Evolutionary conservation across 2,797 vertebrate genomes (phyloP), one percentile per base, ranked within the genome.

Genomic region (Melanotaenia parkinsoni): DNA sequence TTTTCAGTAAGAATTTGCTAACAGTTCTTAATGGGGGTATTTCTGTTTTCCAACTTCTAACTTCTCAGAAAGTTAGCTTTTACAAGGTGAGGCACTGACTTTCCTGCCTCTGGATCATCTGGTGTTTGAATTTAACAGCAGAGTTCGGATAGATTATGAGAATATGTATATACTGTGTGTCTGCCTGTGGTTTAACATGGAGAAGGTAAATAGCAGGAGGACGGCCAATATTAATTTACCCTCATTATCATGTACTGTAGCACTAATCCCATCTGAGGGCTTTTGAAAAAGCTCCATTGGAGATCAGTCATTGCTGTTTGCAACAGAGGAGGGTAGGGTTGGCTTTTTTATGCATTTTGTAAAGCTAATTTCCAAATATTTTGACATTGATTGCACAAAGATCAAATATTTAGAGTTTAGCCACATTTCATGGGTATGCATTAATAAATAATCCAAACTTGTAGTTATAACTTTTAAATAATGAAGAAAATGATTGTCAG

Each of bases 221-320:
- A 67, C 40, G 56, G 43, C 50, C 64, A 37, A 56, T 82, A 47
- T 77, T 75, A 64, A 78, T 75, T 59, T 33, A 40, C 18, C 45
- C 5, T 47, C 45, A 47, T 47, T 47, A 47, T 47, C 45, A n/a
- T 47, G 45, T 47, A 45, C 43, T 9, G 5, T n/a, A 47, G 45
- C 45, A n/a, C 45, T 47, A 47, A 20, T 47, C 45, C 6, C 18
- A 24, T 24, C 50, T 53, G 7, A 50, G 50, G 50, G 22, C 50
- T 4, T 53, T 24, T 53, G 28, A 3, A 53, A 24, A 53, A 53
- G 22, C 50, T 53, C 3, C 47, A 22, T 51, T 45, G 14, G 38
- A 40, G 38, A 40, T 40, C 3, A 14, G 13, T n/a, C 45, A 20
- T 47, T 47, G 45, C 20, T 45, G 43, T n/a, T 47, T 47, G 45